A percentile compares a stretch with the other conserved stretches of the same genome.
Conservation (phyloP, 2,888 invertebrate genomes). For the Strigamia maritima region DNA sequence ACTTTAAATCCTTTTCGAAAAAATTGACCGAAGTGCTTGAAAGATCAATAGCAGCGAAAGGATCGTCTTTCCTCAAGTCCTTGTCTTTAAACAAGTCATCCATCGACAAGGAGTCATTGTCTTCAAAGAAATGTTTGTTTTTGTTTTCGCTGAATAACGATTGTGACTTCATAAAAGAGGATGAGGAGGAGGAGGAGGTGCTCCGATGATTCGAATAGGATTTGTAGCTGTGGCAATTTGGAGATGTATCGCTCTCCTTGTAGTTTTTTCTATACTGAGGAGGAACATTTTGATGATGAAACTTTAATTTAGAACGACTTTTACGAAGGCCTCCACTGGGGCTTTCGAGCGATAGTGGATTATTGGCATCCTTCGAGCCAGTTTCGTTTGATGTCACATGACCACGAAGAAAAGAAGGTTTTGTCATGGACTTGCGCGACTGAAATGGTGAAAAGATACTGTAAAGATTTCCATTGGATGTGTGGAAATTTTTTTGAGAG, state of each 20-base stretch:
- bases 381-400: not conserved
- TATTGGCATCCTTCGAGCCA: not conserved
- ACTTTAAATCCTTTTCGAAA: not conserved
- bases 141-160: slow-evolving; percentile 18
- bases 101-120: not conserved
- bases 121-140: not conserved
- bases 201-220: slow-evolving; percentile 2
- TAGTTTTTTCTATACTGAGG: slow-evolving; percentile 36
- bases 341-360: not conserved
- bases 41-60: slow-evolving; percentile 31
- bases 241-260: slow-evolving; percentile 7
- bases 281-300: slow-evolving; percentile 68
- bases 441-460: slow-evolving; percentile 47
- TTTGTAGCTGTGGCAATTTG: not conserved
- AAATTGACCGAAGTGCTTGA: slow-evolving; percentile 6
- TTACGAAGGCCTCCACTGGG: slow-evolving; percentile 54
- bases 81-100: slow-evolving; percentile 19
- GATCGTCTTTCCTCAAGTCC: not conserved
- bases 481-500: slow-evolving; percentile 47
- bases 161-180: not conserved
- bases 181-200: not conserved
- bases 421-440: slow-evolving; percentile 41
- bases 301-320: slow-evolving; percentile 70
- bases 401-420: slow-evolving; percentile 41
- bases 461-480: slow-evolving; percentile 47